phyloP scores from a whole-genome alignment of 2,113 vertebrate species.

The Lophura nycthemera region DNA sequence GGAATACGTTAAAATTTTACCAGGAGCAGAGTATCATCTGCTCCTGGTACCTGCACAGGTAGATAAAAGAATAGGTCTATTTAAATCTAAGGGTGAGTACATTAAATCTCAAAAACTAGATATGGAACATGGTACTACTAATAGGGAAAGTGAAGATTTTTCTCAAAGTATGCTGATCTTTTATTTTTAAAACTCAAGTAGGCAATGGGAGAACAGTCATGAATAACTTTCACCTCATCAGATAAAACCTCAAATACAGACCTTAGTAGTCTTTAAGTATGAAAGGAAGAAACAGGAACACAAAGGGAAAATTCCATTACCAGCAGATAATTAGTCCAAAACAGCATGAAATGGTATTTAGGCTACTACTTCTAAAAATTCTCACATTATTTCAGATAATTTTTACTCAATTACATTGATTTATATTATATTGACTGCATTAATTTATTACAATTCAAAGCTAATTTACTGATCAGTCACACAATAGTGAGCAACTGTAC shows the following conservation, averaged over 20 bases:
- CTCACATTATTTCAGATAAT: neutral
- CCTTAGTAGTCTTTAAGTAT: neutral
- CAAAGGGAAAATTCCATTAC: neutral
- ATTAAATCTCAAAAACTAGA: neutral
- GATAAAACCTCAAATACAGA: neutral
- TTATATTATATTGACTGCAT: neutral
- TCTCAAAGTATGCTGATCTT: neutral
- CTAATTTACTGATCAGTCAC: neutral
- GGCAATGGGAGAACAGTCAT: neutral
- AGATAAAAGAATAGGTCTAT: neutral
- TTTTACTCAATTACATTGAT: neutral
- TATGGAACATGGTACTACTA: neutral
- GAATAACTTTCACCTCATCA: neutral
- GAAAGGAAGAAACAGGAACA: neutral
- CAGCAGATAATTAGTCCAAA: neutral
- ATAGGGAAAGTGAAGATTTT: neutral
- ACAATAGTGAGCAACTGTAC: neutral
- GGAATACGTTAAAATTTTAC: neutral
- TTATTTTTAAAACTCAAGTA: neutral
- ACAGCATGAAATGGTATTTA: neutral
- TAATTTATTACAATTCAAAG: neutral
- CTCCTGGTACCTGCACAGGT: no score
- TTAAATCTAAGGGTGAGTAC: neutral
- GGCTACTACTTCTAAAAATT: neutral
- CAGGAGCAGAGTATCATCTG: no score